These are phyloP conservation scores for Phytoseiulus persimilis DNA, from an alignment of 2,888 invertebrate genomes.

Conservation along the genomic window DNA sequence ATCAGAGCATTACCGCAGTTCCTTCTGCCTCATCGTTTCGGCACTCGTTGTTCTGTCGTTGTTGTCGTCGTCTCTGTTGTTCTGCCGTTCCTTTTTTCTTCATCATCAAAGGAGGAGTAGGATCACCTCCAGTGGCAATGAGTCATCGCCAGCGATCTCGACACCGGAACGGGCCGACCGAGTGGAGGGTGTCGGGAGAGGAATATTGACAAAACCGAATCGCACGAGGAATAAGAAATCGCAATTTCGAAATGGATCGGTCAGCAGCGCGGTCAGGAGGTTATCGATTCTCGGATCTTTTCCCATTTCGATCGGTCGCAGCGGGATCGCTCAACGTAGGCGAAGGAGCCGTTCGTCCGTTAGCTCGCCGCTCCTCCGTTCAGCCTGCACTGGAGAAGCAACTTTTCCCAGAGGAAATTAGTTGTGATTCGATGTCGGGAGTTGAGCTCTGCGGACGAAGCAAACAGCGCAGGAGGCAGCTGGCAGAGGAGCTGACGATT, in stretches of 20 bases:
- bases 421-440: conserved; percentile 16
- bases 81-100: neutral
- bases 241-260: neutral
- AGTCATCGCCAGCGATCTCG: neutral
- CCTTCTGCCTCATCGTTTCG: neutral
- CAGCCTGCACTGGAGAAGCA: neutral
- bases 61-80: neutral
- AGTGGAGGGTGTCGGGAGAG: no score
- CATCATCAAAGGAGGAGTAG: no score
- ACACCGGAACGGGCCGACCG: neutral
- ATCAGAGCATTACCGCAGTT: neutral
- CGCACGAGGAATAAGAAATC: neutral
- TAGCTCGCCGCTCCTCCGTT: neutral
- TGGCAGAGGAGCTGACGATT: neutral
- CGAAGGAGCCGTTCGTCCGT: neutral
- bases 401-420: conserved; percentile 35
- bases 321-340: neutral
- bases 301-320: neutral
- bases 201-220: no score
- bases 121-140: neutral
- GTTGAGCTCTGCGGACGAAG: neutral
- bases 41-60: neutral
- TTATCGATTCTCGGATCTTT: neutral
- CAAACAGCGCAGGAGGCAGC: neutral
- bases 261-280: neutral